phyloP scores from a whole-genome alignment of 2,888 invertebrate species.

The Lottia gigantea region DNA sequence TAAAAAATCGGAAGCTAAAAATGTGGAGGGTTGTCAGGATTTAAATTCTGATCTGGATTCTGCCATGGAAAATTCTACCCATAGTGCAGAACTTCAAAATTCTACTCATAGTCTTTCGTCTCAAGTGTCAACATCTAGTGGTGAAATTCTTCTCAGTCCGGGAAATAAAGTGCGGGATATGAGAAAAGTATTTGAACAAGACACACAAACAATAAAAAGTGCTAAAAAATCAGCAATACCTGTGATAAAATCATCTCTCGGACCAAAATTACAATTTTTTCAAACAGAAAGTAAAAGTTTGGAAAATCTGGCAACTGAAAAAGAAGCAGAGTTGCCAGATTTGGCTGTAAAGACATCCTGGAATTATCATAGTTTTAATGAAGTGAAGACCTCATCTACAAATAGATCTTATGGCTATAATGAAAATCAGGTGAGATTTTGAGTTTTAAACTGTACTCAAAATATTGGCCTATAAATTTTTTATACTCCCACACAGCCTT shows the following conservation, averaged over 20 bases:
- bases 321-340: neutral
- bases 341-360: neutral
- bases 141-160: constrained; percentile 37
- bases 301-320: neutral
- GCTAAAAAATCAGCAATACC: constrained; percentile 25
- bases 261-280: constrained; percentile 12
- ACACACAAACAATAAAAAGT: constrained; percentile 37
- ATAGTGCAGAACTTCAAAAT: constrained; percentile 39
- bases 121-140: constrained; percentile 42
- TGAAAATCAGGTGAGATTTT: no score
- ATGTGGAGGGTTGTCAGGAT: constrained; percentile 22
- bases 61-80: constrained; percentile 42
- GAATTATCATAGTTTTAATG: constrained; percentile 6
- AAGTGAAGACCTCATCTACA: neutral
- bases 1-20: constrained; percentile 22
- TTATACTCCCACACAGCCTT: no score
- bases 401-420: no score
- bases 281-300: constrained; percentile 1
- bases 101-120: constrained; percentile 46
- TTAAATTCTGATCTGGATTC: constrained; percentile 38
- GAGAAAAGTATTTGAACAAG: constrained; percentile 48
- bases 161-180: constrained; percentile 48
- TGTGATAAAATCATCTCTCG: constrained; percentile 26
- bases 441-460: no score
- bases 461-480: no score